A percentile compares a stretch with the other conserved stretches of the same genome.
phyloP scores from a whole-genome alignment of 2,888 invertebrate genomes.

The Scrobipalpa atriplicella region DNA sequence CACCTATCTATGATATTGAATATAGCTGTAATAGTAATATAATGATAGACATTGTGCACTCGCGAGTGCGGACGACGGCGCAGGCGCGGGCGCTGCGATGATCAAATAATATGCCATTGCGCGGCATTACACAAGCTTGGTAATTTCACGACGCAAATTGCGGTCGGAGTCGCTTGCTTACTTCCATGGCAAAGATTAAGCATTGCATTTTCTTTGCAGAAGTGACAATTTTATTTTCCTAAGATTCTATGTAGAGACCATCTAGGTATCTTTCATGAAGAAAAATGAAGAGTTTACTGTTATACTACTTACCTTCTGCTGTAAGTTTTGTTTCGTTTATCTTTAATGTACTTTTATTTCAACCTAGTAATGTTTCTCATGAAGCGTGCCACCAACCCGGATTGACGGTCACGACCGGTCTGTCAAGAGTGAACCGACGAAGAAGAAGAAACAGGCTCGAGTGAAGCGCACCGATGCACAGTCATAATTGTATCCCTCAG shows the following conservation, averaged over 20 bases:
- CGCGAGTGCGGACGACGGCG: neutral
- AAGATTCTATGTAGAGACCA: too few species aligned
- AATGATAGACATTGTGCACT: slow-evolving; percentile 5
- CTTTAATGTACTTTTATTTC: too few species aligned
- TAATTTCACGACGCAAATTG: slow-evolving; percentile 60
- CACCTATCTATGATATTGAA: slow-evolving; percentile 9
- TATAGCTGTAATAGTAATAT: slow-evolving; percentile 10
- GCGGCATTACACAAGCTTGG: slow-evolving; percentile 59
- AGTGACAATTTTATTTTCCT: neutral
- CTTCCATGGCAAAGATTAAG: slow-evolving; percentile 48
- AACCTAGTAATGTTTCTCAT: too few species aligned
- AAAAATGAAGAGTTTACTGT: too few species aligned
- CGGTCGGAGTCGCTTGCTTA: slow-evolving; percentile 48
- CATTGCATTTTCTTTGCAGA: slow-evolving; percentile 5
- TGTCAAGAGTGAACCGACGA: too few species aligned
- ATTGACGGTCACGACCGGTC: too few species aligned
- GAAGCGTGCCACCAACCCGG: too few species aligned
- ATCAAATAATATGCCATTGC: slow-evolving; percentile 56
- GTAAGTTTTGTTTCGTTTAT: too few species aligned
- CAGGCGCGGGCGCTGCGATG: slow-evolving; percentile 35
- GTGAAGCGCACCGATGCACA: too few species aligned
- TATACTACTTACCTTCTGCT: too few species aligned
- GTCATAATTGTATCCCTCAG: neutral
- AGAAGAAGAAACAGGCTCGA: too few species aligned
- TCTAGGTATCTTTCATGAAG: too few species aligned